These are phyloP conservation scores for Scophthalmus maximus DNA, from an alignment of 2,113 vertebrate genomes.

Conservation along the genomic window DNA sequence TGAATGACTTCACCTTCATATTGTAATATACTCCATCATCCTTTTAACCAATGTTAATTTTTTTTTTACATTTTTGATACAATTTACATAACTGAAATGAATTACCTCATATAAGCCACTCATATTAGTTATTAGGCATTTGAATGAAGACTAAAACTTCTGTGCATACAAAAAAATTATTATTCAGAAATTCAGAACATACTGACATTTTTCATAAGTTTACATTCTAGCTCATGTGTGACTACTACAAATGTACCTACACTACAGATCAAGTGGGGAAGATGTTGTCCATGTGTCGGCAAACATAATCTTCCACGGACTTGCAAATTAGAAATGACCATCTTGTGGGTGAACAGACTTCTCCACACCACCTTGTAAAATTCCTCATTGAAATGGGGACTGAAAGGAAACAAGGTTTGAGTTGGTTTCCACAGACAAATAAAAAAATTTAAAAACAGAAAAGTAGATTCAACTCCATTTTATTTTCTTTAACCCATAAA, in stretches of 20 bases:
- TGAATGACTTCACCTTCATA: background rate
- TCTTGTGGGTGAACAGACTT: background rate
- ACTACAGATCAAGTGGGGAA: background rate
- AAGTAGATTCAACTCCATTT: conserved; percentile 60
- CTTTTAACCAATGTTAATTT: background rate
- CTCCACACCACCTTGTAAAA: background rate
- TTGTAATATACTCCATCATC: background rate
- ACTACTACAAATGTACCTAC: background rate
- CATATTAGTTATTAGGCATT: no score
- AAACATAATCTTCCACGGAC: conserved; percentile 5
- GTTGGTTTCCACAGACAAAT: background rate
- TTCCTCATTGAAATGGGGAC: conserved; percentile 4
- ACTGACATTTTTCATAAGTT: background rate
- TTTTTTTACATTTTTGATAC: background rate
- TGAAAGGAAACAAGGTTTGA: background rate
- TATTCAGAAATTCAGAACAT: no score
- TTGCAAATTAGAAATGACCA: conserved; percentile 25
- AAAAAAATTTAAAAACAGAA: background rate
- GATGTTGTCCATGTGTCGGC: background rate
- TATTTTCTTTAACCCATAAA: conserved; percentile 75
- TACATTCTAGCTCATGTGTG: no score
- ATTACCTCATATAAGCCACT: no score
- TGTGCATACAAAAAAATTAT: background rate
- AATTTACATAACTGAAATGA: background rate
- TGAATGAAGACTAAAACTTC: background rate